Base-by-base conservation (phyloP, 2,113 vertebrate genomes). In the Myrmecophaga tridactyla region DNA sequence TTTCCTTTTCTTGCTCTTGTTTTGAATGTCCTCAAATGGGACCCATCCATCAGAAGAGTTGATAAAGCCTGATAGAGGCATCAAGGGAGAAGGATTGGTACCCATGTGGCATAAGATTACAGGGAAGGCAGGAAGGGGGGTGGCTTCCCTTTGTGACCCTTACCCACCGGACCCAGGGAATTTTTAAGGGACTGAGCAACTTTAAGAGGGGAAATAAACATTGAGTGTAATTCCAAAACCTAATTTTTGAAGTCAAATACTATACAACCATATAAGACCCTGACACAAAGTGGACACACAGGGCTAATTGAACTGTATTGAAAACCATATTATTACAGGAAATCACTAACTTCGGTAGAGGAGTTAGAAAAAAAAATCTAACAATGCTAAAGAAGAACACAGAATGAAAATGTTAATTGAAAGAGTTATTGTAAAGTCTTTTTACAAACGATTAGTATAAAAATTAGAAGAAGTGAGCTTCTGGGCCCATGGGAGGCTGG, bases 381-480 rank as follows among this genome's bases (percentile, higher is more conserved):
- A 8, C 62, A 82, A 78, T 48, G 18, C 36, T 89, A 43, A 93
- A 78, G 43, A 41, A 82, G 58, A 92, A 75, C 39, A 41, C 76
- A 89, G 29, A 72, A n/a, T 43, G 48, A 46, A 69, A 88, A 75
- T 82, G 10, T 20, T 53, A 77, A 25, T 76, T 87, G 43, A 90
- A 94, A 70, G 18, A 6, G 27, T 62, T 81, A 67, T 90, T 88
- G 92, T 7, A 82, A 60, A 82, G 88, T 17, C 53, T 88, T n/a
- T 85, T 85, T 94, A 72, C 31, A 93, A 86, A 84, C 9, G 39
- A 65, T 90, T 84, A n/a, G 39, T 39, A 15, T 76, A 76, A 83
- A 95, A 92, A 56, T 85, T 48, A 72, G 31, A 95, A 82, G 13
- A 80, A 81, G 27, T 34, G 51, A 83, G 56, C n/a, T 70, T 83